Evolutionary conservation across 2,888 invertebrate genomes (phyloP).

Genomic region (Nasonovia ribisnigri): DNA sequence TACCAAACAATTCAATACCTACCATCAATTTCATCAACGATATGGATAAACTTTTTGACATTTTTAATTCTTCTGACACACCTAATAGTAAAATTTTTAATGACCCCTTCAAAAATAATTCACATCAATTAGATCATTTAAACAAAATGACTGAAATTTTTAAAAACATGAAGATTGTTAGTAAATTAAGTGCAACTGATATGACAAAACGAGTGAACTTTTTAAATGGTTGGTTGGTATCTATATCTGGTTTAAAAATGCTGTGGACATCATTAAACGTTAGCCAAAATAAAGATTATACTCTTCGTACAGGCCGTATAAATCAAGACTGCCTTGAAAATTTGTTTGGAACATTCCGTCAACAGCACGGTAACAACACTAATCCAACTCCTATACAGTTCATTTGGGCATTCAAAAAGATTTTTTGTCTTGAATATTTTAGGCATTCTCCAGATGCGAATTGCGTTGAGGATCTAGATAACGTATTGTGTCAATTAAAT

Average conservation of each 20-base stretch:
- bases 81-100: constrained; percentile 20
- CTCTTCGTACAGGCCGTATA: background rate
- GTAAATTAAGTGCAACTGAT: background rate
- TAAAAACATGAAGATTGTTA: background rate
- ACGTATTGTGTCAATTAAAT: too few species aligned
- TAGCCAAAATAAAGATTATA: background rate
- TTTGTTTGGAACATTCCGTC: background rate
- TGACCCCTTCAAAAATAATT: background rate
- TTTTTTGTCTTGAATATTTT: constrained; percentile 8
- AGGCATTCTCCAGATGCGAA: background rate
- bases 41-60: background rate
- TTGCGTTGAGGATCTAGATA: background rate
- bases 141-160: constrained; percentile 20
- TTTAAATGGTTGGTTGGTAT: constrained; percentile 8
- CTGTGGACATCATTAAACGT: background rate
- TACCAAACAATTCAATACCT: background rate
- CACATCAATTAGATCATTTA: background rate
- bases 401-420: too few species aligned
- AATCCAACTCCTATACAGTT: background rate
- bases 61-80: background rate
- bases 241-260: background rate
- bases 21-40: background rate
- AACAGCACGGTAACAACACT: background rate
- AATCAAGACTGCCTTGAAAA: background rate
- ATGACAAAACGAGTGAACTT: background rate